Base-by-base conservation (phyloP, 2,113 vertebrate genomes). In the Ameiurus melas region DNA sequence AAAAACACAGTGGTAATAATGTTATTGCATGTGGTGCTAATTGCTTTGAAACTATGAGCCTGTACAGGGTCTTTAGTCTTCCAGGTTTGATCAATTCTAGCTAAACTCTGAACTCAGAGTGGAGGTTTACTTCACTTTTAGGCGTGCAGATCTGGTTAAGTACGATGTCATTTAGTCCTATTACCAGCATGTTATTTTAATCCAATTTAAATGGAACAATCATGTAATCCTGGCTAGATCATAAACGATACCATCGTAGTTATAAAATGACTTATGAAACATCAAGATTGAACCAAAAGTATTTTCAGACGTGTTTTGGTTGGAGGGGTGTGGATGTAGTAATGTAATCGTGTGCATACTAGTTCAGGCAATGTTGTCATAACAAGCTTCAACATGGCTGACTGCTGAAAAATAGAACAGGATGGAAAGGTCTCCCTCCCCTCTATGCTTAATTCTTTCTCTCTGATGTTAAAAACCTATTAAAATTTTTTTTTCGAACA, bases 401-500 rank as follows among this genome's bases (percentile, higher is more conserved):
- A 36, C 27, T 19, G 53, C 53, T 33, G n/a, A 87, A 43, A 87
- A 70, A 55, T 51, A 9, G 3, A 22, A 58, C 27, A 51, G 39
- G 3, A 22, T 58, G 22, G 4, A 70, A 78, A 86, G 2, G 0
- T 25, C 22, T 87, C 75, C 47, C 33, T 77, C 33, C 57, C 64
- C 12, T 88, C 25, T 25, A 30, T 82, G 87, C 68, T 66, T 17
- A 55, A 22, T 33, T 73, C 47, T 62, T 43, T 7, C 30, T 4
- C 25, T 62, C 33, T 25, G 47, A 47, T 30, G 25, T 36, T n/a
- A 64, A 19, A 68, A 73, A 57, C 66, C 60, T 55, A 64, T 55
- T 53, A 55, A 43, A 89, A 84, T 86, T n/a, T n/a, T n/a, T n/a
- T n/a, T n/a, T n/a, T n/a, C n/a, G 68, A 86, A 68, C 71, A 89